phyloP scores from a whole-genome alignment of 2,797 vertebrate species.

The Sebastes paucispinis region DNA sequence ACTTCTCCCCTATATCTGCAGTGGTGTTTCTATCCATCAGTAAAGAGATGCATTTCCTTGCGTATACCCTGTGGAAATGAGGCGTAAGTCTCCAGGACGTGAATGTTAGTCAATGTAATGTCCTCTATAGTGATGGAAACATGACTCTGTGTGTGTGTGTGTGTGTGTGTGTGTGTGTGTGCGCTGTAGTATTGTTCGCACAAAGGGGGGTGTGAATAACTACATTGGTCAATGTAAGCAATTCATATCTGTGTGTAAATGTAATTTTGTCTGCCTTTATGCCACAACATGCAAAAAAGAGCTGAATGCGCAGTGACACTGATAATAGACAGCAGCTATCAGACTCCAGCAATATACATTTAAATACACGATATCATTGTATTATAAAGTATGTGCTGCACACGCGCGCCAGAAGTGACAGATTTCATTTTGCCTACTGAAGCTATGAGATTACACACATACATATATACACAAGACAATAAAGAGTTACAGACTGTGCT shows the following conservation, averaged over 20 bases:
- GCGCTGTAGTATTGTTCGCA: conserved; percentile 2
- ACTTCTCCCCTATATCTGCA: too few species aligned
- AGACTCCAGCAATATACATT: conserved; percentile 21
- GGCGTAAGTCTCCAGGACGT: background rate
- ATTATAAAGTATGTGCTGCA: background rate
- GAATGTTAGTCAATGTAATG: background rate
- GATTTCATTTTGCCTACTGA: conserved; percentile 43
- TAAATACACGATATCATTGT: conserved; percentile 20
- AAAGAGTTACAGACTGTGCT: conserved; percentile 7
- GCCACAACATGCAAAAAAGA: conserved; percentile 8
- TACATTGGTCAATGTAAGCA: conserved; percentile 11
- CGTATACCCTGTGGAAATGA: too few species aligned
- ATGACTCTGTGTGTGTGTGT: background rate
- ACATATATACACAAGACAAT: conserved; percentile 22
- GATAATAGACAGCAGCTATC: conserved; percentile 34
- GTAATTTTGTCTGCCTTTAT: conserved; percentile 32
- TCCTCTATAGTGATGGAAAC: background rate
- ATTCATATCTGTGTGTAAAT: conserved; percentile 37
- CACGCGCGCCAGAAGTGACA: conserved; percentile 20
- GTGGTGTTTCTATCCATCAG: too few species aligned
- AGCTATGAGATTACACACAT: conserved; percentile 30
- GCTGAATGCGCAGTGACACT: conserved; percentile 16
- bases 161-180: background rate
- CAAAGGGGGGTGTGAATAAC: conserved; percentile 2
- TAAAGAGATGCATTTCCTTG: too few species aligned